phyloP scores from a whole-genome alignment of 2,888 invertebrate species.

The Sialis fuliginosa region DNA sequence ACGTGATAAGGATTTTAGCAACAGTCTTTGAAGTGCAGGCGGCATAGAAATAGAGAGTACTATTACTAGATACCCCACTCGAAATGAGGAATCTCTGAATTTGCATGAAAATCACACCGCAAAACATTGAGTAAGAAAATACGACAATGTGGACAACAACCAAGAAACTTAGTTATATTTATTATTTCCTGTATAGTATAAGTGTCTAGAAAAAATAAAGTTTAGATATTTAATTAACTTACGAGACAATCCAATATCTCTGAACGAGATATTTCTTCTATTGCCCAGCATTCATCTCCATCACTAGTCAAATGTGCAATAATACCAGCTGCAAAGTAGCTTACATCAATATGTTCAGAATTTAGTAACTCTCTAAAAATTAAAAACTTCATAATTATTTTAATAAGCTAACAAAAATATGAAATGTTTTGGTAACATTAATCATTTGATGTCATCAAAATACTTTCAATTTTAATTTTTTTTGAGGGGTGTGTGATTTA shows the following conservation, averaged over 20 bases:
- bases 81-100: too few species aligned
- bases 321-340: constrained; percentile 56
- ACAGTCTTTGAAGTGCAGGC: too few species aligned
- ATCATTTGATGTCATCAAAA: too few species aligned
- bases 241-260: constrained; percentile 33
- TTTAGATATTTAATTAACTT: constrained; percentile 9
- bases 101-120: too few species aligned
- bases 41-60: too few species aligned
- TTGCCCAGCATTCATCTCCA: constrained; percentile 32
- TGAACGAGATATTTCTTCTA: constrained; percentile 14
- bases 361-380: constrained; percentile 23
- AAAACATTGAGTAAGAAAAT: too few species aligned
- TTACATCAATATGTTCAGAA: constrained; percentile 45
- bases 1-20: neutral
- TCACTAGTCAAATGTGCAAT: constrained; percentile 50
- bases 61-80: too few species aligned
- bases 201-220: neutral
- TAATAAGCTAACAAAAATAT: neutral
- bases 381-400: neutral
- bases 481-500: too few species aligned
- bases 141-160: too few species aligned
- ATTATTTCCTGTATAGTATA: too few species aligned
- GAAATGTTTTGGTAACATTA: neutral
- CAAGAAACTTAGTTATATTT: too few species aligned
- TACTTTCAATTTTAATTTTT: too few species aligned